Conservation (phyloP, 1,140 invertebrate genomes). For the Tetragonula clypearis region DNA sequence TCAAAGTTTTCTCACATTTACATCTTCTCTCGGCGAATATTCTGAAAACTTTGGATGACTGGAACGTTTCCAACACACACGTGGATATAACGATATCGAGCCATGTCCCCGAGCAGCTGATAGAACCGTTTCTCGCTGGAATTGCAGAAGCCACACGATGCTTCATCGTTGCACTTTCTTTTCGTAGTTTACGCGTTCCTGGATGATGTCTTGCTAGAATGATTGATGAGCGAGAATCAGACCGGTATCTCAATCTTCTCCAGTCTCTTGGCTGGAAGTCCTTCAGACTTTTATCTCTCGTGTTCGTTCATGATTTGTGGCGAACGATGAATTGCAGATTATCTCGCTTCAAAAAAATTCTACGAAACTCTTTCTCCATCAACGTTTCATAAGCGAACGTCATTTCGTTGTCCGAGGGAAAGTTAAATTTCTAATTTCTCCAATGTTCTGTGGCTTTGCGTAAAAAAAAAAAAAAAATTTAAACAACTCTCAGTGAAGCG, state of each 20-base stretch:
- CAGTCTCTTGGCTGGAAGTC: too few species aligned
- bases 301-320: not conserved
- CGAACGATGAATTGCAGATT: constrained; percentile 17
- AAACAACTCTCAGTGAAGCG: too few species aligned
- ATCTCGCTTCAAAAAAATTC: not conserved
- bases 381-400: not conserved
- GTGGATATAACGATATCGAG: not conserved
- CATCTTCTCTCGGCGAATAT: not conserved
- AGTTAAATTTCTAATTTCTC: too few species aligned
- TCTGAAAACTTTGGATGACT: not conserved
- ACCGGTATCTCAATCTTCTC: not conserved
- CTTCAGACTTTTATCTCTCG: not conserved
- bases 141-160: not conserved
- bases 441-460: too few species aligned
- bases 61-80: not conserved
- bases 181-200: not conserved
- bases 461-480: too few species aligned
- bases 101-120: not conserved
- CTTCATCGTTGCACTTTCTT: constrained; percentile 8
- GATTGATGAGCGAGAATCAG: not conserved
- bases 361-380: not conserved
- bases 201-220: constrained; percentile 1
- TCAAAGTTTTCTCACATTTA: not conserved
- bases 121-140: not conserved
- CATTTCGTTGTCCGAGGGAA: too few species aligned